Percentiles rank a stretch among this genome's conserved stretches.
These are phyloP conservation scores for Fragum whitleyi DNA, from an alignment of 2,888 invertebrate species.

Conservation along the genomic window DNA sequence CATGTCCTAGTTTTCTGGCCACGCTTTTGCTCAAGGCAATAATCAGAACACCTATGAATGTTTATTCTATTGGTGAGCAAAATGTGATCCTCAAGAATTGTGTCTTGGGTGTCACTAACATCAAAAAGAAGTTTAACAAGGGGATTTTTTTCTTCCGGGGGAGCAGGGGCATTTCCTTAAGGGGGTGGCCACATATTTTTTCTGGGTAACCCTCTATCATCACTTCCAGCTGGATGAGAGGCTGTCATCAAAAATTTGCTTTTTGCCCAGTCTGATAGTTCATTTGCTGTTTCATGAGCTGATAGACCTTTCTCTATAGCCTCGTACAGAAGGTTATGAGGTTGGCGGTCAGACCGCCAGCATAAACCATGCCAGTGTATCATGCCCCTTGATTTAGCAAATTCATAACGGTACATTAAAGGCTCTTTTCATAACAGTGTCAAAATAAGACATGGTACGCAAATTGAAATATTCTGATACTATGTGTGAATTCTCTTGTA, in stretches of 20 bases:
- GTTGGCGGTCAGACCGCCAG: constrained; percentile 62
- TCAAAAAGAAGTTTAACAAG: neutral
- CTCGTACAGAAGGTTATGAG: constrained; percentile 55
- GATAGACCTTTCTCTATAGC: constrained; percentile 47
- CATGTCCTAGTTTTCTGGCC: neutral
- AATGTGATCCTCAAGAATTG: constrained; percentile 17
- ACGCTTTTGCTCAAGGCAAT: neutral
- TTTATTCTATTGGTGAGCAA: neutral
- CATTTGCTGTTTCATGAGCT: constrained; percentile 47
- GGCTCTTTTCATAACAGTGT: constrained; percentile 63
- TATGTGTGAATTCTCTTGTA: constrained; percentile 67
- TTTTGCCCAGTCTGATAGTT: constrained; percentile 58
- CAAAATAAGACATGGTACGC: constrained; percentile 58
- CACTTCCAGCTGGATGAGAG: constrained; percentile 41
- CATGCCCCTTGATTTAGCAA: constrained; percentile 68
- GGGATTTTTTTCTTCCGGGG: neutral
- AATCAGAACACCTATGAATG: constrained; percentile 11
- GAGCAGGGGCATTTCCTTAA: constrained; percentile 8
- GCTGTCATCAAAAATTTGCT: constrained; percentile 60
- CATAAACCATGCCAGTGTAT: constrained; percentile 70
- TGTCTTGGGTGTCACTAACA: neutral
- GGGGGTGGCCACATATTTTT: constrained; percentile 34
- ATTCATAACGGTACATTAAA: constrained; percentile 70
- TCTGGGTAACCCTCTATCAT: neutral
- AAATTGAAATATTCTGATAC: constrained; percentile 63